Evolutionary conservation across 2,888 invertebrate genomes (phyloP), one percentile per base, ranked within the genome.

Genomic region (Diaprepes abbreviatus): DNA sequence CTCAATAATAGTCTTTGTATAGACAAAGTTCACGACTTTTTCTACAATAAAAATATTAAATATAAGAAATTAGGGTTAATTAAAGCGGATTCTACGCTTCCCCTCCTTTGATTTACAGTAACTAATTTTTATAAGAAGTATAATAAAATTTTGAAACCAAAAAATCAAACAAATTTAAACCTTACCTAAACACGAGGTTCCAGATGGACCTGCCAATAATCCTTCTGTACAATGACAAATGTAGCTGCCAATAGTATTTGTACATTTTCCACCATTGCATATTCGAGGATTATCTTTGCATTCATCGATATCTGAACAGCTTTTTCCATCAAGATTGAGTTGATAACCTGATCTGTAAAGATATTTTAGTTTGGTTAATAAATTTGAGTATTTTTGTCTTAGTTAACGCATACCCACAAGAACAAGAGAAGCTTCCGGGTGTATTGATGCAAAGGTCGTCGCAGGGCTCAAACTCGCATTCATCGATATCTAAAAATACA

Each of bases 401-500:
- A 38, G n/a, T 17, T 52, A 36, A 17, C 71, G 80, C 85, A 81
- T 80, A 92, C 92, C 89, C 88, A 86, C 93, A 93, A 73, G 89
- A 86, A 79, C 93, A 93, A 54, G 90, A 89, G 77, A 88, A 93
- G 75, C 92, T 93, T 57, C 95, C 95, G 3, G 92, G 92, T 6
- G 91, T 91, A 82, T 95, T 95, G 75, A 93, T 85, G 77, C 95
- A 95, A 69, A 91, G 86, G 79, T 91, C 91, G 80, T 92, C 91
- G 79, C 93, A 93, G 1, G 93, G 91, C 45, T 90, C 90, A 36
- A 88, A 87, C 0, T 86, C 85, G 79, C 95, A 95, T 84, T 95
- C 95, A 83, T 95, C 92, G 67, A 94, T 91, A 83, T 95, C 94
- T 90, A 78, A 81, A 75, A 35, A 48, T 19, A 63, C 45, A 10